phyloP scores from a whole-genome alignment of 2,888 invertebrate species.

The Silvanus unidentatus region DNA sequence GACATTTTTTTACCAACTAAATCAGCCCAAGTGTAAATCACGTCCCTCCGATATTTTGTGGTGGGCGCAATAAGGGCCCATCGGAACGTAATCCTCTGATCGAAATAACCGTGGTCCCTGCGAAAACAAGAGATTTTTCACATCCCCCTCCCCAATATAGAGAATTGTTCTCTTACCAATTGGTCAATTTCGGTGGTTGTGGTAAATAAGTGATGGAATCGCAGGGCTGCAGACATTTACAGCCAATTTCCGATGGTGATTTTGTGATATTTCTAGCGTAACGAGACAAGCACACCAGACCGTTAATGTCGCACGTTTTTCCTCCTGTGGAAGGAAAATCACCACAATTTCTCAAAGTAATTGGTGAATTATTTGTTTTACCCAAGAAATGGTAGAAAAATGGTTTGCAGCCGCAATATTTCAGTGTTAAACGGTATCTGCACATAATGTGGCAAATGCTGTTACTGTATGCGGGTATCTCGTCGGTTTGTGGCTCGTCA shows the following conservation, averaged over 20 bases:
- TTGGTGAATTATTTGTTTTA: slow-evolving; percentile 22
- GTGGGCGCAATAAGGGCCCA: slow-evolving; percentile 52
- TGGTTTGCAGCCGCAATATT: slow-evolving; percentile 55
- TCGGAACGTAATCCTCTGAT: slow-evolving; percentile 49
- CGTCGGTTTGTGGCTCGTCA: slow-evolving; percentile 45
- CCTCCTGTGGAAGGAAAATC: slow-evolving; percentile 40
- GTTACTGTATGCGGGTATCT: slow-evolving; percentile 52
- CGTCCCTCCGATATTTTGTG: slow-evolving; percentile 54
- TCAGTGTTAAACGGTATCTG: slow-evolving; percentile 48
- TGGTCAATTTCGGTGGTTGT: slow-evolving; percentile 38
- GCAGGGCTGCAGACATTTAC: slow-evolving; percentile 48
- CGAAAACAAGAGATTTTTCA: too few relatives aligned
- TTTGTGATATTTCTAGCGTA: slow-evolving; percentile 39
- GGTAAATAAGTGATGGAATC: slow-evolving; percentile 44
- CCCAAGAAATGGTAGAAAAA: slow-evolving; percentile 56
- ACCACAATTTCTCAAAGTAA: neutral
- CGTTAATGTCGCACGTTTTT: slow-evolving; percentile 48
- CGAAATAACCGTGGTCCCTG: slow-evolving; percentile 42
- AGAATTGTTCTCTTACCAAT: too few relatives aligned
- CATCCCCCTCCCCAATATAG: too few relatives aligned
- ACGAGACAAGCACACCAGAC: slow-evolving; percentile 51
- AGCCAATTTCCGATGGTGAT: slow-evolving; percentile 38
- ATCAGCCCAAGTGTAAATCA: slow-evolving; percentile 60
- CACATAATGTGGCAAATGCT: slow-evolving; percentile 55
- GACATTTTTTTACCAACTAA: slow-evolving; percentile 49